Conservation (phyloP, 2,888 invertebrate genomes). For the Hirtodrosophila cameraria region DNA sequence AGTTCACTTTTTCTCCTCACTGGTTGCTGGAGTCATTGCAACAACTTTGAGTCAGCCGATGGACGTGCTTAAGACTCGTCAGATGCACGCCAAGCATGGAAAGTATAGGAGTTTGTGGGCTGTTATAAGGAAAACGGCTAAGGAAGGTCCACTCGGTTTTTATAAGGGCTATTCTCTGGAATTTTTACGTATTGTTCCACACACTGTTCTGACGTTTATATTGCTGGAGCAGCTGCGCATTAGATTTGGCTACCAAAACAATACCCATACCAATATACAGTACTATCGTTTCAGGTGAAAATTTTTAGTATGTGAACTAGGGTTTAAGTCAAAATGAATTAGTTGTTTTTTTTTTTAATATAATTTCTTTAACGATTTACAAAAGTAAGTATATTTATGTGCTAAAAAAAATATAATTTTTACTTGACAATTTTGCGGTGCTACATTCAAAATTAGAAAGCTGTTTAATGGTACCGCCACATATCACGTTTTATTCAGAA, state of each 20-base stretch:
- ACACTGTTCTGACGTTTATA: slow-evolving; percentile 97
- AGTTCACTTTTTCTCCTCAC: slow-evolving; percentile 94
- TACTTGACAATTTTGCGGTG: too few species aligned
- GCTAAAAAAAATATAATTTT: too few species aligned
- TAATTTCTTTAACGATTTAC: too few species aligned
- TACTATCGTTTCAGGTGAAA: too few species aligned
- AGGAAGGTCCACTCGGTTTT: slow-evolving; percentile 94
- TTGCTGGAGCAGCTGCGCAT: slow-evolving; percentile 96
- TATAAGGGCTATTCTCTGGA: slow-evolving; percentile 98
- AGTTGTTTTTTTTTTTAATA: too few species aligned
- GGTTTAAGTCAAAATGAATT: too few species aligned
- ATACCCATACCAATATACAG: too few species aligned
- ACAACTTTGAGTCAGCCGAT: slow-evolving; percentile 93
- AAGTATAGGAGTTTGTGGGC: slow-evolving; percentile 90
- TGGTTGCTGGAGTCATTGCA: slow-evolving; percentile 87
- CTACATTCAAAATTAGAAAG: too few species aligned
- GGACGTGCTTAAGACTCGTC: slow-evolving; percentile 97
- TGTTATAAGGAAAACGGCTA: slow-evolving; percentile 91
- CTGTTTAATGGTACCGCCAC: too few species aligned
- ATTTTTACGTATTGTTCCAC: slow-evolving; percentile 96
- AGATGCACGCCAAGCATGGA: slow-evolving; percentile 97
- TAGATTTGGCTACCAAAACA: slow-evolving; percentile 86
- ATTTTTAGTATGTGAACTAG: too few species aligned
- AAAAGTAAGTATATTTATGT: too few species aligned
- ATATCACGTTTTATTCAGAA: too few species aligned